phyloP scores from a whole-genome alignment of 2,888 invertebrate species.

The Apodemia hepburni region DNA sequence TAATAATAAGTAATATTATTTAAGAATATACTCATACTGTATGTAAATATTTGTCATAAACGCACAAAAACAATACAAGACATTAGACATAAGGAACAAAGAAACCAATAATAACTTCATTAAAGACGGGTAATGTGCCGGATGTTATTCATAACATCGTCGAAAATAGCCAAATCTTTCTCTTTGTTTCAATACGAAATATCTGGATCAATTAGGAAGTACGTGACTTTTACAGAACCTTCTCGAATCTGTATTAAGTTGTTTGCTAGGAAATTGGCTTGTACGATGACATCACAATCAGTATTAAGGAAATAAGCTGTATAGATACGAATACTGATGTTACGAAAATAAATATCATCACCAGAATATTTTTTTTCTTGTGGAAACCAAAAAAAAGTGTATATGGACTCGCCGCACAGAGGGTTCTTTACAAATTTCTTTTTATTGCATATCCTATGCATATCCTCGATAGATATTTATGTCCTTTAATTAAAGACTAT shows the following conservation, averaged over 20 bases:
- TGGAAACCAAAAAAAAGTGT: too few relatives aligned
- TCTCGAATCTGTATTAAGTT: background rate
- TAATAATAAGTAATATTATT: too few relatives aligned
- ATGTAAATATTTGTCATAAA: too few relatives aligned
- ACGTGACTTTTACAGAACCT: background rate
- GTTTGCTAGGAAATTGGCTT: background rate
- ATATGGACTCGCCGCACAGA: too few relatives aligned
- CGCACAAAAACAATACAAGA: too few relatives aligned
- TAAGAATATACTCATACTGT: too few relatives aligned
- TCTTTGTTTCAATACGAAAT: conserved; percentile 41
- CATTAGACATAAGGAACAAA: conserved; percentile 32
- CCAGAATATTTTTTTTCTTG: too few relatives aligned
- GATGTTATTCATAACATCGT: conserved; percentile 58
- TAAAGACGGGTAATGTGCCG: conserved; percentile 51
- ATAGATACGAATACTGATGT: background rate
- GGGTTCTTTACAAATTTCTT: too few relatives aligned
- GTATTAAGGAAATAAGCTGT: conserved; percentile 2
- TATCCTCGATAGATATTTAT: too few relatives aligned
- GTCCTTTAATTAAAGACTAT: too few relatives aligned
- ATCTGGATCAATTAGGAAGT: conserved; percentile 1
- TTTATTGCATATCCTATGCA: too few relatives aligned
- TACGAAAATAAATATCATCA: background rate
- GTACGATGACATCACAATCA: background rate
- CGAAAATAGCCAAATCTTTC: conserved; percentile 45
- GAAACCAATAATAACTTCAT: conserved; percentile 42